Percentiles rank a stretch among this genome's conserved stretches.
These are phyloP conservation scores for Patella pellucida DNA, from an alignment of 2,888 invertebrate genomes.

Conservation along the genomic window DNA sequence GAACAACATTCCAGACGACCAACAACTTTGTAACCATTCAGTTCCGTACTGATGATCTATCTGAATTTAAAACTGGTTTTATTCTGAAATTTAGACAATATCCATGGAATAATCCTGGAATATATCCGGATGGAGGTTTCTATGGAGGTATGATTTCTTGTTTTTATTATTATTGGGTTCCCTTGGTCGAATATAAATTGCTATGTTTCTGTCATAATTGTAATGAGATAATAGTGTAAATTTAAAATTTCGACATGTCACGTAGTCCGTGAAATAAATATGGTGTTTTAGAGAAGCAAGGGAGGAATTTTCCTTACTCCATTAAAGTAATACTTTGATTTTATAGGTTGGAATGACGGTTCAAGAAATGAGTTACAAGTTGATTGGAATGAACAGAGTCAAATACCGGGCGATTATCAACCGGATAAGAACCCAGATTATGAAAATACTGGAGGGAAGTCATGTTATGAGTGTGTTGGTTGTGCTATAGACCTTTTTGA, in stretches of 20 bases:
- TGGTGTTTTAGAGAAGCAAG: no score
- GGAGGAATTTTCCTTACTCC: no score
- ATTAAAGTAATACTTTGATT: background rate
- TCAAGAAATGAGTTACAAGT: slow-evolving; percentile 42
- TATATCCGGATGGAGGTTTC: slow-evolving; percentile 44
- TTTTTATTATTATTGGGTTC: no score
- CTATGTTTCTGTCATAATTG: no score
- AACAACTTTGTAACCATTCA: slow-evolving; percentile 49
- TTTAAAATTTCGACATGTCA: no score
- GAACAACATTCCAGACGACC: slow-evolving; percentile 39
- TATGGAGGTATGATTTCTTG: slow-evolving; percentile 38
- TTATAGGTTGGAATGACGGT: slow-evolving; percentile 53
- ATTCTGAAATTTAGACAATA: slow-evolving; percentile 40
- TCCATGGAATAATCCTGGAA: slow-evolving; percentile 41
- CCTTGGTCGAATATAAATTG: no score
- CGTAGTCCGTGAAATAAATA: no score
- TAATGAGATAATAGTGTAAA: no score
- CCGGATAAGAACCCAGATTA: slow-evolving; percentile 45
- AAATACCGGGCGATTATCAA: slow-evolving; percentile 41
- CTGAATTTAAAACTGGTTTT: slow-evolving; percentile 45
- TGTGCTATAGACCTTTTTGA: slow-evolving; percentile 47
- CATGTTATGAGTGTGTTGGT: slow-evolving; percentile 45
- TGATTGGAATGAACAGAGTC: slow-evolving; percentile 46
- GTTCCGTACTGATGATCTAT: slow-evolving; percentile 42
- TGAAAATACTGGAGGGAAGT: slow-evolving; percentile 35